Percentiles rank a stretch among this genome's conserved stretches.
Evolutionary conservation across 2,888 invertebrate species (phyloP).

Genomic region (Metopia argyrocephala): DNA sequence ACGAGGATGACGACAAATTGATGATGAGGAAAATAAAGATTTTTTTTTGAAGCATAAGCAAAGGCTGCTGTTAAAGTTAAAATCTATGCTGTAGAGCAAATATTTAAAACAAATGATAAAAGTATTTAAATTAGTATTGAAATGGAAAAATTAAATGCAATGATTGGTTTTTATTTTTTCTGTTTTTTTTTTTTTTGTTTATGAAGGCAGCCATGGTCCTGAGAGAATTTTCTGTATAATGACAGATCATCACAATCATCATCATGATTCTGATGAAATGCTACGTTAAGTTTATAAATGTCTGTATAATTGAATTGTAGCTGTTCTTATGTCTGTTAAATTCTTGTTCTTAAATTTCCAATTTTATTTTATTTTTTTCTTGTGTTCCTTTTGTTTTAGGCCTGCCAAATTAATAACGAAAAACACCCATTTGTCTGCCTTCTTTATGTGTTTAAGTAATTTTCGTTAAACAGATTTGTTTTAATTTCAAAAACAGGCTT

Average conservation of each 20-base stretch:
- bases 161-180: not conserved
- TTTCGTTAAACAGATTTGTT: not conserved
- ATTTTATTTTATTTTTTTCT: conserved; percentile 68
- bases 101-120: not conserved
- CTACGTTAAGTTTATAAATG: not conserved
- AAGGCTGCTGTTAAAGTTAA: not conserved
- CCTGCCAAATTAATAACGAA: conserved; percentile 51
- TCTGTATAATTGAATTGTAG: conserved; percentile 72
- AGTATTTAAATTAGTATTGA: conserved; percentile 8
- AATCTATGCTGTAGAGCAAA: not conserved
- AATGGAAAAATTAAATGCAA: conserved; percentile 4
- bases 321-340: conserved; percentile 59
- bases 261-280: not conserved
- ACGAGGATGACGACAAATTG: not conserved
- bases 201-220: conserved; percentile 17
- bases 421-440: conserved; percentile 30
- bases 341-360: conserved; percentile 55
- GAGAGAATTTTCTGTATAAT: conserved; percentile 47
- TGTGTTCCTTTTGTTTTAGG: conserved; percentile 36
- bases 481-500: not conserved
- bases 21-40: not conserved
- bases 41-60: not conserved
- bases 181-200: not conserved
- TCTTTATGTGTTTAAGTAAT: not conserved
- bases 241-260: conserved; percentile 33